Base-by-base conservation (phyloP, 1,140 invertebrate genomes). In the Mesaphorura yosii region DNA sequence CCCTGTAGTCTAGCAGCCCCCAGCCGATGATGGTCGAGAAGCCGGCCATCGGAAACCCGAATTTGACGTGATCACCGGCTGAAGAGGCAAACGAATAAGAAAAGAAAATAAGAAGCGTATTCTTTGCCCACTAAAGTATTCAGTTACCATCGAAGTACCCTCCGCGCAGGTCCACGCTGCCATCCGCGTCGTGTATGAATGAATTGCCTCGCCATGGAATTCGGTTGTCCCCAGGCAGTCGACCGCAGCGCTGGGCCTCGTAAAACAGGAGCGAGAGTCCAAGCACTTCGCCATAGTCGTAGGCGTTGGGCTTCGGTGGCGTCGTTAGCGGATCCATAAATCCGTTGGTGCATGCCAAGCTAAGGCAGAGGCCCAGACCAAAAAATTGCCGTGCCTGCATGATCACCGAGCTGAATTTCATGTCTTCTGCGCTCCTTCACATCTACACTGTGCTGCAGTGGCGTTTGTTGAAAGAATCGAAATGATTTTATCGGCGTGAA, bases 61-160 rank as follows among this genome's bases (percentile, higher is more conserved):
- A 72, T 51, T 72, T 72, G 1, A 72, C 67, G 54, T 63, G 60
- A 55, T 73, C 71, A 23, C 71, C 71, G 55, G 69, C 69, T 71
- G 55, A 2, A 56, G n/a, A n/a, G 6, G 6, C 5, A 48, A 48
- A 39, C n/a, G 26, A 7, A 7, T 50, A 19, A 27, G 12, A 28
- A 3, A 47, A 47, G 14, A 14, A 34, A 34, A 10, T 1, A 22
- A 44, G 38, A 31, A 7, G n/a, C 6, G 15, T 5, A 6, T 12
- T 41, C 15, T 12, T 7, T 14, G 28, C 28, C 46, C 3, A n/a
- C 22, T 14, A 7, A n/a, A n/a, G n/a, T n/a, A n/a, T n/a, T n/a
- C n/a, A n/a, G n/a, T 56, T 53, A 64, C 64, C 68, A 59, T 72
- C 70, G 59, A 70, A 71, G 65, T 71, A 72, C 25, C 71, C 70